phyloP scores from a whole-genome alignment of 2,113 vertebrate species.

The Toxotes chatareus region DNA sequence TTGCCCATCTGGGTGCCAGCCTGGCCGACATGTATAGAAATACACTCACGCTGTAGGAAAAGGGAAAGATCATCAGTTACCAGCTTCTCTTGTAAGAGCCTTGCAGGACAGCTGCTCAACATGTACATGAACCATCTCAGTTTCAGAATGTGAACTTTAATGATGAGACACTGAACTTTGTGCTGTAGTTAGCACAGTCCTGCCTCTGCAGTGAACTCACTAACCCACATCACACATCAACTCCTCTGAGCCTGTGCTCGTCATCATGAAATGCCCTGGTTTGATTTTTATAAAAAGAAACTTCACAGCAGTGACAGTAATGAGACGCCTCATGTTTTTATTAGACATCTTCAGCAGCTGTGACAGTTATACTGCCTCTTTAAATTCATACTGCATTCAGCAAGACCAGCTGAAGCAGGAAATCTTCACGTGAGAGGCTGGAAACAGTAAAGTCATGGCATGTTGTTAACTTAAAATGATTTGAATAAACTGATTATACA shows the following conservation, averaged over 20 bases:
- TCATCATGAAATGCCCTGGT: neutral
- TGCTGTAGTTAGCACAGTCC: neutral
- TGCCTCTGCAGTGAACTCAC: neutral
- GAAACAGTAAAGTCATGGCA: no score
- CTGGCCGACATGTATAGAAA: constrained; percentile 81
- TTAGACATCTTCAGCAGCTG: no score
- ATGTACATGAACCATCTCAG: neutral
- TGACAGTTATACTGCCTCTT: no score
- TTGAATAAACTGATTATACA: no score
- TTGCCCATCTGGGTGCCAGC: constrained; percentile 92
- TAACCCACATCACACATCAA: neutral
- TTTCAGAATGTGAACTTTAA: neutral
- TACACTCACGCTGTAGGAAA: constrained; percentile 76
- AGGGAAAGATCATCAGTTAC: neutral
- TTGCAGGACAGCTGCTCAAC: neutral
- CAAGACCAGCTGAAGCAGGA: no score
- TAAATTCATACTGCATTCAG: neutral
- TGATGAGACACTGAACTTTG: neutral
- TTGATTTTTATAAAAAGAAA: neutral
- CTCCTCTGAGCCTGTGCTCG: no score
- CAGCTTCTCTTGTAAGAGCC: no score
- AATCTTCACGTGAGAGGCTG: no score
- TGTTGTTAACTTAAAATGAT: no score
- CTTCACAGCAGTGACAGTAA: neutral
- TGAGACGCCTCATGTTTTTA: neutral